These are phyloP conservation scores for Scalopus aquaticus DNA, from an alignment of 2,113 vertebrate genomes.

Conservation along the genomic window DNA sequence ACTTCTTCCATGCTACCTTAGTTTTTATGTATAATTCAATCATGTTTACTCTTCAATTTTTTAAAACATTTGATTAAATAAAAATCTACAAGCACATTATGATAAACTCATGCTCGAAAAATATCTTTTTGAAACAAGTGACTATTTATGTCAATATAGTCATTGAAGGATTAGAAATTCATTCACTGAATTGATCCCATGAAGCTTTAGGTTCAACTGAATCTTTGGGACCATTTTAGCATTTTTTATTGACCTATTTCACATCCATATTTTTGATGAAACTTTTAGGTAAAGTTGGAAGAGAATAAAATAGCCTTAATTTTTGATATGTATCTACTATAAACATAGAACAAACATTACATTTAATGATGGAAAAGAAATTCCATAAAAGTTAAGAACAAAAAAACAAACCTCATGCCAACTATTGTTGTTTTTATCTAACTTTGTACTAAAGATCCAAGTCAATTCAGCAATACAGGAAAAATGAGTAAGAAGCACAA, in stretches of 20 bases:
- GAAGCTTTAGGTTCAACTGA: neutral
- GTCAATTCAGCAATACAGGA: neutral
- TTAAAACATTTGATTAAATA: constrained; percentile 9
- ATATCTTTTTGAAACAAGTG: neutral
- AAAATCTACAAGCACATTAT: neutral
- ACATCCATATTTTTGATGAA: neutral
- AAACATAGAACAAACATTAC: neutral
- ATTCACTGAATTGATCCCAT: neutral
- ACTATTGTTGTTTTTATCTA: neutral
- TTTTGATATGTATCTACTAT: neutral
- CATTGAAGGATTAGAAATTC: neutral
- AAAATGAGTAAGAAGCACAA: constrained; percentile 6
- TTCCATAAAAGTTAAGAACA: neutral
- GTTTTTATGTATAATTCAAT: neutral
- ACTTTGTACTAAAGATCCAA: neutral
- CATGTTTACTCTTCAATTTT: neutral
- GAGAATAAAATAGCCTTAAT: neutral
- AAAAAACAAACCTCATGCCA: neutral
- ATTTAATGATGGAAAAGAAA: neutral
- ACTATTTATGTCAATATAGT: neutral
- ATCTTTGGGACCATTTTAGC: neutral
- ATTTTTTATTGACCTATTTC: neutral
- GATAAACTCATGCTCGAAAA: neutral
- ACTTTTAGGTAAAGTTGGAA: neutral
- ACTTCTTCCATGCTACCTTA: neutral